These are phyloP conservation scores for Podocnemis expansa DNA, from an alignment of 2,113 vertebrate genomes.

Conservation along the genomic window DNA sequence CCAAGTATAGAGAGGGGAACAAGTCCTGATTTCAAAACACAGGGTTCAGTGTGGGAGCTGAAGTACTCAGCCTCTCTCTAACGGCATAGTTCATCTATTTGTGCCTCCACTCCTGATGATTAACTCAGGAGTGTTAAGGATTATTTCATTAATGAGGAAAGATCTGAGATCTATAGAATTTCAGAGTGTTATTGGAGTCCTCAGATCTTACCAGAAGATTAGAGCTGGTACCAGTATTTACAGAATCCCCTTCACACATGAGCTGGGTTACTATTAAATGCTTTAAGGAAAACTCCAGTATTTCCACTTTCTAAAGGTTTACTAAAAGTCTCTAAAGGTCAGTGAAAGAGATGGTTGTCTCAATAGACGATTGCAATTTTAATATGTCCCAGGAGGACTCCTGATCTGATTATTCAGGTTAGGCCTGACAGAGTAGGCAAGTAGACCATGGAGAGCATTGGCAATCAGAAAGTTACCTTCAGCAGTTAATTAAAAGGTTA, in stretches of 20 bases:
- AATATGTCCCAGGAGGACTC: conserved; percentile 66
- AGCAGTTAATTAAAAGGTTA: neutral
- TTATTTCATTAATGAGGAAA: neutral
- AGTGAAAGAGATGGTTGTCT: conserved; percentile 51
- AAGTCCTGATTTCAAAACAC: neutral
- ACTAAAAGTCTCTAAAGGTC: conserved; percentile 41
- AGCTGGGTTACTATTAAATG: neutral
- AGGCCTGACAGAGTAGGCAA: conserved; percentile 63
- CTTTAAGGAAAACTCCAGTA: neutral
- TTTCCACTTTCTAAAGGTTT: conserved; percentile 53
- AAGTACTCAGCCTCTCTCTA: neutral
- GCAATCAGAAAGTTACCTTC: conserved; percentile 18
- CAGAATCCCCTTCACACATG: neutral
- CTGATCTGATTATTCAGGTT: conserved; percentile 71
- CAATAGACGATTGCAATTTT: conserved; percentile 56
- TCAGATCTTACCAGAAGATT: neutral
- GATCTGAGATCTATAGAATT: neutral
- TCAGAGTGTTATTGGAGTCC: accelerated
- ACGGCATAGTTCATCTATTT: neutral
- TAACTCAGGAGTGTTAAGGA: neutral
- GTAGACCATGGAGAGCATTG: conserved; percentile 58
- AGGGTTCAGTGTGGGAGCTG: neutral
- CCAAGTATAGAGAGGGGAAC: neutral
- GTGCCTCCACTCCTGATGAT: neutral
- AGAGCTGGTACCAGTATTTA: neutral